Evolutionary conservation across 2,797 vertebrate species (phyloP), one percentile per base, ranked within the genome.

Genomic region (Luscinia luscinia): DNA sequence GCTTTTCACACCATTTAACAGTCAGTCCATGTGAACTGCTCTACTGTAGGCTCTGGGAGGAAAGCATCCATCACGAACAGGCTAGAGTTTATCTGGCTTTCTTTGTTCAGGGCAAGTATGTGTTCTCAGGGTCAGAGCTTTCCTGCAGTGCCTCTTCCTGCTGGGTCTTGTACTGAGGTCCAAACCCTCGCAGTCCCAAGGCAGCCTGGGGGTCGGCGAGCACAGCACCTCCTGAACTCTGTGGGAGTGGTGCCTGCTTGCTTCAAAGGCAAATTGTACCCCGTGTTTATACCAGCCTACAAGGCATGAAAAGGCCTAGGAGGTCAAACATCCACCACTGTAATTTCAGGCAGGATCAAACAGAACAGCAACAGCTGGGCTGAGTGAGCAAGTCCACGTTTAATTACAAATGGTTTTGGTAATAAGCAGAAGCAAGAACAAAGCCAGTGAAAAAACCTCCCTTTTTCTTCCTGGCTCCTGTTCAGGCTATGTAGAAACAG

Each of bases 301-400:
- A 9, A 91, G 84, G 93, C 91, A 81, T 34, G 59, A 93, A 93
- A 89, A 85, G 87, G 89, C 91, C 72, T 24, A 6, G 43, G 57
- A 96, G 91, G 92, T 94, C 95, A 95, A 66, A n/a, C 41, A 87
- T 68, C 48, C 88, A 95, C 84, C 48, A 46, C 92, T 81, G 81
- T 81, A 90, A 95, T 95, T 96, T 90, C 88, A 83, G 80, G 88
- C 84, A 95, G 91, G 93, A 94, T 95, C 94, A 95, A 94, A 90
- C 62, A 78, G 73, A 90, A 90, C 70, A 73, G 68, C 62, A 90
- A 74, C 80, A 95, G 94, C 92, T 92, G 92, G 92, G 76, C 84
- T 86, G 84, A 84, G 59, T 10, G 79, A 93, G 89, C 94, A 94
- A 91, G 77, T 90, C 89, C 85, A 84, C 4, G 0, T 91, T 95